These are phyloP conservation scores for Himalopsyche kuldschensis DNA, from an alignment of 2,888 invertebrate genomes.

Conservation along the genomic window DNA sequence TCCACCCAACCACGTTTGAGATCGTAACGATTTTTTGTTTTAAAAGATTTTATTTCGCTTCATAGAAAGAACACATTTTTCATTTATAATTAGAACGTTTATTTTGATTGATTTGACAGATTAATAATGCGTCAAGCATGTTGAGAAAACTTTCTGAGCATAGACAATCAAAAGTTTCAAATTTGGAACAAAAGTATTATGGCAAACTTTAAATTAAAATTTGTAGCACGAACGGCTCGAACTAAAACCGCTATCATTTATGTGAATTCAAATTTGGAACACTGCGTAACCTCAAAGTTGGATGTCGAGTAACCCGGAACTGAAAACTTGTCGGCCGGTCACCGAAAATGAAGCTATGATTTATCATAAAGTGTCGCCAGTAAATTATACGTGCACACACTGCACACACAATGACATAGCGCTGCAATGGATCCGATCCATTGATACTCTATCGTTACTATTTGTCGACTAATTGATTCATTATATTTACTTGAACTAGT, in stretches of 20 bases:
- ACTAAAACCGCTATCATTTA: background rate
- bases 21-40: background rate
- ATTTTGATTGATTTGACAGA: no score
- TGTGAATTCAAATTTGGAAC: background rate
- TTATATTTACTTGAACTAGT: no score
- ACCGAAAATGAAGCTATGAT: background rate
- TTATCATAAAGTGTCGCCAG: background rate
- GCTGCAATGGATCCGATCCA: background rate
- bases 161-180: background rate
- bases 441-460: background rate
- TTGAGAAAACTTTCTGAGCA: background rate
- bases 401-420: background rate
- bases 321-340: background rate
- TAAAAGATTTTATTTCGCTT: background rate
- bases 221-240: background rate
- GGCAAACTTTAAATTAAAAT: background rate
- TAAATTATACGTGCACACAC: background rate
- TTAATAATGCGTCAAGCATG: no score
- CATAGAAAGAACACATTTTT: background rate
- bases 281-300: background rate
- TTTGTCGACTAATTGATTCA: no score
- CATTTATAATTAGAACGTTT: no score
- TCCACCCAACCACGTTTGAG: background rate
- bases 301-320: background rate
- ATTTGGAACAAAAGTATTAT: background rate